A percentile compares a stretch with the other conserved stretches of the same genome.
phyloP scores from a whole-genome alignment of 2,888 invertebrate species.

The Drosophila testacea region DNA sequence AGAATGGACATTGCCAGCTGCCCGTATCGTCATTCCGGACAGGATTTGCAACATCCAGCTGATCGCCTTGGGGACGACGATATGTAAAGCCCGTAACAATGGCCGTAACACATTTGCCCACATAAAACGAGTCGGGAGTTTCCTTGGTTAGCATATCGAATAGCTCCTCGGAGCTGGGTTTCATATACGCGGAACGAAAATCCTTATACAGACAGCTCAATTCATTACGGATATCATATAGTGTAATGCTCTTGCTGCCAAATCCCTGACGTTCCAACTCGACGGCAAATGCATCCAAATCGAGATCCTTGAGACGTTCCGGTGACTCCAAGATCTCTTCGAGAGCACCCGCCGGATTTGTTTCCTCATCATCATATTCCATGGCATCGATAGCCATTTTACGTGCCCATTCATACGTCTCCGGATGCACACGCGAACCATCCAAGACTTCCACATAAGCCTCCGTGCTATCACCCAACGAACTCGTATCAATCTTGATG shows the following conservation, averaged over 20 bases:
- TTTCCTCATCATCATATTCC: slow-evolving; percentile 98
- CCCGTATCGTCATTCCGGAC: slow-evolving; percentile 97
- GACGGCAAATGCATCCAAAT: slow-evolving; percentile 99
- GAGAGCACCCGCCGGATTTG: slow-evolving; percentile 97
- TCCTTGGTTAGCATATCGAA: slow-evolving; percentile 99
- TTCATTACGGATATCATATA: slow-evolving; percentile 98
- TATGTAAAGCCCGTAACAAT: slow-evolving; percentile 93
- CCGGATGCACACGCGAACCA: slow-evolving; percentile 98
- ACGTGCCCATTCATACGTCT: slow-evolving; percentile 99
- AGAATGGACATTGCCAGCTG: slow-evolving; percentile 99
- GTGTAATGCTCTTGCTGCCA: slow-evolving; percentile 95
- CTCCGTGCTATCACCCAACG: slow-evolving; percentile 96
- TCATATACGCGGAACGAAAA: slow-evolving; percentile 90
- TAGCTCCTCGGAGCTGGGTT: slow-evolving; percentile 93
- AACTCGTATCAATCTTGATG: slow-evolving; percentile 98
- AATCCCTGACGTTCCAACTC: slow-evolving; percentile 97
- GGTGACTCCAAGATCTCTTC: slow-evolving; percentile 99
- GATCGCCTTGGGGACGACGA: slow-evolving; percentile 95
- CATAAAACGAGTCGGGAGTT: slow-evolving; percentile 96
- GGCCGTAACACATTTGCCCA: slow-evolving; percentile 93
- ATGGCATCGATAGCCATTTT: slow-evolving; percentile 99
- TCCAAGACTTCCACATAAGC: slow-evolving; percentile 98
- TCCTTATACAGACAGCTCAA: slow-evolving; percentile 97
- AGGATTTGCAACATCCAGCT: slow-evolving; percentile 97
- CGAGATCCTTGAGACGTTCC: slow-evolving; percentile 96